These are phyloP conservation scores for Drosophila kepulauana DNA, from an alignment of 1,140 invertebrate species.

Conservation along the genomic window DNA sequence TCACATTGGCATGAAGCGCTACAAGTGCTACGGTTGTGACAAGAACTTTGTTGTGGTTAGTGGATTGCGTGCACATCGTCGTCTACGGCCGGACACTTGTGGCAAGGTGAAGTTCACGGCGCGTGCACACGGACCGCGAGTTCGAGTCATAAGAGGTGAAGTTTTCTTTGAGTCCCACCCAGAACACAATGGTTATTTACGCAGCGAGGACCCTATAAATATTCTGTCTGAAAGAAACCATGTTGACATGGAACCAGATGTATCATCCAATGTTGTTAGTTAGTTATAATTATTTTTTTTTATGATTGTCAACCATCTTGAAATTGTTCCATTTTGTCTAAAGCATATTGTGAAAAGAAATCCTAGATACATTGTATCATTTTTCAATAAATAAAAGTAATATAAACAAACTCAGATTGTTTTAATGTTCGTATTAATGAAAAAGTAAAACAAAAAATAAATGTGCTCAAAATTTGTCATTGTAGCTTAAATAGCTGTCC, in stretches of 20 bases:
- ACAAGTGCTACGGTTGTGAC: slow-evolving; percentile 81
- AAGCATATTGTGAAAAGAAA: no score
- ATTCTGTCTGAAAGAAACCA: slow-evolving; percentile 63
- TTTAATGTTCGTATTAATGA: no score
- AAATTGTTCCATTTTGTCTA: background rate
- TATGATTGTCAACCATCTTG: background rate
- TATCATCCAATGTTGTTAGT: background rate
- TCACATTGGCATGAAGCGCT: slow-evolving; percentile 83
- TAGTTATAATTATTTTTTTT: slow-evolving; percentile 17
- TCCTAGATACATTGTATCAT: no score
- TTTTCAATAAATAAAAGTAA: no score
- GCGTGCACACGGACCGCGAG: slow-evolving; percentile 76
- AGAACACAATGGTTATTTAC: slow-evolving; percentile 74
- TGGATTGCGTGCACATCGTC: slow-evolving; percentile 77
- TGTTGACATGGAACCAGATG: slow-evolving; percentile 3
- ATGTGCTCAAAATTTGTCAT: no score
- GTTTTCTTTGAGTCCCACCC: slow-evolving; percentile 77
- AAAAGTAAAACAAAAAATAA: no score
- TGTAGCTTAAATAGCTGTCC: no score
- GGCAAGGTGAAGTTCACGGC: slow-evolving; percentile 78
- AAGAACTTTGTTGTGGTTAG: slow-evolving; percentile 80
- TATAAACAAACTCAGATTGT: no score
- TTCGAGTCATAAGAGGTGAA: slow-evolving; percentile 73
- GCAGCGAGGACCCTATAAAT: slow-evolving; percentile 75
- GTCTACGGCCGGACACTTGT: slow-evolving; percentile 74